Evolutionary conservation across 1,140 invertebrate species (phyloP), one percentile per base, ranked within the genome.

Genomic region (Eueides isabella): DNA sequence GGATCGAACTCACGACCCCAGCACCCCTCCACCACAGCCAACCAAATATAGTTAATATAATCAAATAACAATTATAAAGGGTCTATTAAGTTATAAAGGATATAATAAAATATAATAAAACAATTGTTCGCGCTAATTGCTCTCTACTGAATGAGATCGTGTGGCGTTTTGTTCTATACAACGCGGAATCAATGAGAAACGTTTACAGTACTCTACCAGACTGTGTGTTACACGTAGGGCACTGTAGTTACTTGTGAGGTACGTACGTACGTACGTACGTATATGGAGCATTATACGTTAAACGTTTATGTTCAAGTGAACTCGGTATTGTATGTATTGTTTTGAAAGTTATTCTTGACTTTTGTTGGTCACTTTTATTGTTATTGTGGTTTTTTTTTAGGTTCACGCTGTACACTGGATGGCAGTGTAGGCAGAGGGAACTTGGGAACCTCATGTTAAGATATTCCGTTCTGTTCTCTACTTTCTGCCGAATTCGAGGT

Each of bases 111-210:
- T 55, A 55, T 55, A 55, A 69, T 69, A 69, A 69, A 69, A 69
- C 67, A 69, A 61, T 69, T 69, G 67, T 69, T 69, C 33, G 23
- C 55, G 6, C 41, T 69, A 69, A 69, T 61, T 61, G 66, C 67
- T 26, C 29, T 69, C 23, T 16, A 69, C 29, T 35, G 55, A 69
- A 35, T 69, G 67, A 67, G 66, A 30, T 67, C 66, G 41, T 67
- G 66, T 19, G 66, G 66, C 30, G 66, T 48, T 28, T 67, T 67
- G 65, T 67, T 67, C 65, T 16, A 67, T 67, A 55, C 12, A 38
- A 38, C 35, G 66, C 55, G 19, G 33, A 28, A 23, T 55, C 48
- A 55, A 55, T 55, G 48, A 55, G 48, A 55, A 55, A 55, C 48
- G 48, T 4, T 26, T 55, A 55, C 48, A 23, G 48, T 55, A 55